Evolutionary conservation across 2,888 invertebrate species (phyloP).

Genomic region (Chrysolina haemoptera): DNA sequence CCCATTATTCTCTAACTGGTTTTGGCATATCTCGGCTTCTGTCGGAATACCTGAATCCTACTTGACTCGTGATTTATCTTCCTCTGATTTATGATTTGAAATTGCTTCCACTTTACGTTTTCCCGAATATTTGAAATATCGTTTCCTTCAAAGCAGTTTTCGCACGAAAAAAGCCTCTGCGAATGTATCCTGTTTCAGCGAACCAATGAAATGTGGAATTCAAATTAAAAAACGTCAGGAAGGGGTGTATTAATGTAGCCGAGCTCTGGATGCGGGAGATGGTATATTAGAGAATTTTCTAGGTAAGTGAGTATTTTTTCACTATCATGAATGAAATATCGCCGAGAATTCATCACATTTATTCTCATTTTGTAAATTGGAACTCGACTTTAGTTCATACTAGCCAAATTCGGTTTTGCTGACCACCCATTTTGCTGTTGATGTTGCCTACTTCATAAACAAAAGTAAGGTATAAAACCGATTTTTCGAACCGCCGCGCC

Average conservation of each 20-base stretch:
- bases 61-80: conserved; percentile 21
- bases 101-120: conserved; percentile 12
- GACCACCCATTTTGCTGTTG: too few species aligned
- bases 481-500: too few species aligned
- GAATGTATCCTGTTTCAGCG: conserved; percentile 19
- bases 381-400: too few species aligned
- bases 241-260: background rate
- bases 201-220: conserved; percentile 17
- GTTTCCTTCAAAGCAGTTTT: conserved; percentile 22
- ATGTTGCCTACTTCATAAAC: too few species aligned
- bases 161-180: conserved; percentile 8
- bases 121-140: conserved; percentile 21
- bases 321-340: too few species aligned
- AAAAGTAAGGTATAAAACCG: too few species aligned
- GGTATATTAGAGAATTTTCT: background rate
- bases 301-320: too few species aligned
- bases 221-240: background rate
- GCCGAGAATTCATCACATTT: too few species aligned
- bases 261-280: background rate
- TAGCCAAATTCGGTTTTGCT: too few species aligned
- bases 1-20: conserved; percentile 1
- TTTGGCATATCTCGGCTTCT: background rate
- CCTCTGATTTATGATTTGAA: conserved; percentile 27
- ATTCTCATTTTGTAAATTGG: too few species aligned
- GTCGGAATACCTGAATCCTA: conserved; percentile 21